Base-by-base conservation (phyloP, 30 jellyfish, hydroid and myxozoan genomes). In the Cassiopea andromeda region DNA sequence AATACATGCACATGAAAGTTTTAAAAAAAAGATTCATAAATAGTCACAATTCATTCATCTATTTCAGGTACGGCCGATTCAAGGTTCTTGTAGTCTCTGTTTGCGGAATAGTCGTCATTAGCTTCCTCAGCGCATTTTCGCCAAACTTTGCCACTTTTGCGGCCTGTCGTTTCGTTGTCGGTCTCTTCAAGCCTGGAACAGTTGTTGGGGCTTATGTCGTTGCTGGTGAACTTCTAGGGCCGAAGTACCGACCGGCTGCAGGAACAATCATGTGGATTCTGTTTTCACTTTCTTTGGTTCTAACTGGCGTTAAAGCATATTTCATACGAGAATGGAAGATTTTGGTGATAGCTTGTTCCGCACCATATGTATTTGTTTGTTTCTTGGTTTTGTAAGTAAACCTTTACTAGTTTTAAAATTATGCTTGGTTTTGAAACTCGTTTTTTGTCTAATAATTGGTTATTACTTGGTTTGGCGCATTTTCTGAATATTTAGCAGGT, bases 231-330 rank as follows among this genome's bases (percentile, higher is more conserved):
- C 84, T 94, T n/a, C 97, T 94, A 60, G 98, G 98, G 6, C 94
- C 92, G 60, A 84, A 47, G 60, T 80, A 85, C 44, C 95, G 98
- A 27, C 98, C 98, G 12, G 44, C 68, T 1, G 97, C 98, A 18
- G 98, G 98, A 7, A 78, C 87, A 12, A 16, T 78, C n/a, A 61
- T 89, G 84, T 94, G 97, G 97, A 76, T 94, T 1, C 75, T 78
- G 58, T 84, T 89, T 77, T 80, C 97, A 48, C 78, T 89, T 2
- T 87, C 97, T 7, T 82, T 94, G 92, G 90, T 87, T 48, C 73
- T 90, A 70, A 92, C 94, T 57, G 98, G 98, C 7, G 79, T 94
- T 48, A 89, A 94, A 60, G 98, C 98, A 14, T 94, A 94, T 84
- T 88, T 89, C 49, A 81, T 94, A 19, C 87, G 97, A 38, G 82